Evolutionary conservation across 1,140 invertebrate species (phyloP), one percentile per base, ranked within the genome.

Genomic region (Teleogryllus occipitalis): DNA sequence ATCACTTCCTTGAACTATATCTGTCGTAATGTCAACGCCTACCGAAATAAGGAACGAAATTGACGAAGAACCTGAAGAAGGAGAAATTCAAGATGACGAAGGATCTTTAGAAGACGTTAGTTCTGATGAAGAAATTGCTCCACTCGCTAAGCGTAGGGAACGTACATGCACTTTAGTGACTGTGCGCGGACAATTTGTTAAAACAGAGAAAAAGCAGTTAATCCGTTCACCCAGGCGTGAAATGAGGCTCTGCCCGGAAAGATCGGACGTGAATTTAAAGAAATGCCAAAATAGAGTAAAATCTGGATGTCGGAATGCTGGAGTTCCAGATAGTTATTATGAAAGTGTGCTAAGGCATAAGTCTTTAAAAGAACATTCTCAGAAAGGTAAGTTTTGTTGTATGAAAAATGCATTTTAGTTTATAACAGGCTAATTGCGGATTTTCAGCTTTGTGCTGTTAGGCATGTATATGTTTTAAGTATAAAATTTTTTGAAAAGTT

Each of bases 71-170:
- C 76, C 76, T 12, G 76, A 77, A 49, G 76, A 77, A 21, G 76
- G 76, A 47, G 76, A 77, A 77, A 77, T 77, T 54, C 76, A 77
- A 77, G 76, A 77, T 21, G 76, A 76, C 47, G 76, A 77, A 21
- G 76, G 47, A 21, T 76, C 27, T 46, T 49, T 77, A 77, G 76
- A 77, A 54, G 76, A 77, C 12, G 76, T 77, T 48, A 77, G 76
- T 48, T 77, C 76, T 7, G 76, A 77, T 77, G 76, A 77, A 21
- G 76, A 77, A 21, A 21, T 21, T 18, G 18, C 47, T 47, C 14
- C 76, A 18, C 12, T 49, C 48, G n/a, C 76, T 21, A 77, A 8
- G 3, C 54, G 54, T 14, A 18, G 18, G 10, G 54, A 14, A 14
- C 10, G 10, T 14, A 18, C 54, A 14, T 65, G 10, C 10, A 14